Conservation (phyloP, 2,113 vertebrate genomes). For the Petrocephalus zakoni region DNA sequence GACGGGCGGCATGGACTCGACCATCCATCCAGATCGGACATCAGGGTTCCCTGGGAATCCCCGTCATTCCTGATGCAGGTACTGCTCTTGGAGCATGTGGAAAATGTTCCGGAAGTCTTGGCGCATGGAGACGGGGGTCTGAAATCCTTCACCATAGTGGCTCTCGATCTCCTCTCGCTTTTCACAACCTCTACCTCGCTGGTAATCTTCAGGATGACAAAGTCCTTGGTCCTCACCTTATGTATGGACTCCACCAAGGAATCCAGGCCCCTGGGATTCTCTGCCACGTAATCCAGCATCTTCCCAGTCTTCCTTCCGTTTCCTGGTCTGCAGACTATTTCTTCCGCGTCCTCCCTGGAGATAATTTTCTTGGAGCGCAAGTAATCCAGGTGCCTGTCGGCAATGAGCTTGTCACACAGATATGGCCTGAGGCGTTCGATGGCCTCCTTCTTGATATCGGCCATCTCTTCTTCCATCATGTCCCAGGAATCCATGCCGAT, state of each 20-base stretch:
- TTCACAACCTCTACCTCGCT: conserved; percentile 66
- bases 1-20: not conserved
- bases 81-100: not conserved
- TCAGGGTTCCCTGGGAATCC: not conserved
- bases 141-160: no score
- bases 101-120: not conserved
- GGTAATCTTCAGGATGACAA: conserved; percentile 70
- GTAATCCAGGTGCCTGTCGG: conserved; percentile 75
- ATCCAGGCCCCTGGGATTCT: conserved; percentile 74
- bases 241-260: conserved; percentile 66
- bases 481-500: not conserved
- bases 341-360: conserved; percentile 71
- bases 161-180: not conserved
- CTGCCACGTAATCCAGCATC: conserved; percentile 70
- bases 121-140: not conserved
- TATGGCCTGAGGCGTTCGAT: conserved; percentile 70
- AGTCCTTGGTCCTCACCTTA: conserved; percentile 67
- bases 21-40: not conserved
- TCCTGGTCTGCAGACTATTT: conserved; percentile 68
- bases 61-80: not conserved
- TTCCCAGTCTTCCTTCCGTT: conserved; percentile 71
- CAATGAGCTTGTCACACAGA: conserved; percentile 74
- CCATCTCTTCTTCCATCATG: conserved; percentile 4
- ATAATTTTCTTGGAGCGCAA: conserved; percentile 70
- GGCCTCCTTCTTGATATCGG: conserved; percentile 40